These are phyloP conservation scores for Antheraea assamensis DNA, from an alignment of 2,888 invertebrate species.

Conservation along the genomic window DNA sequence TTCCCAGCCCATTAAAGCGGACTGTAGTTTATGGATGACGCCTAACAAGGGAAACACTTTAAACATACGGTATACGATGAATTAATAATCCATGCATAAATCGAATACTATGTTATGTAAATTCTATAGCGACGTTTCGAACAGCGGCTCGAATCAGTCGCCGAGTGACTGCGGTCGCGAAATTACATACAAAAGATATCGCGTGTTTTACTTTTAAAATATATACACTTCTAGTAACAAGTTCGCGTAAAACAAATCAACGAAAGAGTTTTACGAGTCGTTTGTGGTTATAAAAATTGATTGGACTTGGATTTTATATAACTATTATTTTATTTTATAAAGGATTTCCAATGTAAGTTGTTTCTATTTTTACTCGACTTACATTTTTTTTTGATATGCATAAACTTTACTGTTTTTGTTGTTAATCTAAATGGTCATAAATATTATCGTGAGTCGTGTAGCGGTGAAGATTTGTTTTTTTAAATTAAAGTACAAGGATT, in stretches of 20 bases:
- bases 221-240: background rate
- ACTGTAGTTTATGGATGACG: background rate
- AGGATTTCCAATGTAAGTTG: background rate
- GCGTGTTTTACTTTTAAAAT: background rate
- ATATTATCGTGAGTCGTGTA: background rate
- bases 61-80: background rate
- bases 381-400: background rate
- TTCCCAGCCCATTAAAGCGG: too few species aligned
- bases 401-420: background rate
- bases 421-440: background rate
- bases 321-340: background rate
- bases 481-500: background rate
- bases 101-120: constrained; percentile 1
- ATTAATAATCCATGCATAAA: background rate
- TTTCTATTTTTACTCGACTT: background rate
- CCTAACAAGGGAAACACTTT: background rate
- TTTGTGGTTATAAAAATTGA: background rate
- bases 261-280: background rate
- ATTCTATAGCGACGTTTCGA: background rate
- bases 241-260: background rate
- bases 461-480: background rate
- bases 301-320: background rate
- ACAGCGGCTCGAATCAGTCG: background rate
- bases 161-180: background rate
- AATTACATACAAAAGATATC: background rate